These are phyloP conservation scores for Drosophila truncata DNA, from an alignment of 1,140 invertebrate genomes.

Conservation along the genomic window DNA sequence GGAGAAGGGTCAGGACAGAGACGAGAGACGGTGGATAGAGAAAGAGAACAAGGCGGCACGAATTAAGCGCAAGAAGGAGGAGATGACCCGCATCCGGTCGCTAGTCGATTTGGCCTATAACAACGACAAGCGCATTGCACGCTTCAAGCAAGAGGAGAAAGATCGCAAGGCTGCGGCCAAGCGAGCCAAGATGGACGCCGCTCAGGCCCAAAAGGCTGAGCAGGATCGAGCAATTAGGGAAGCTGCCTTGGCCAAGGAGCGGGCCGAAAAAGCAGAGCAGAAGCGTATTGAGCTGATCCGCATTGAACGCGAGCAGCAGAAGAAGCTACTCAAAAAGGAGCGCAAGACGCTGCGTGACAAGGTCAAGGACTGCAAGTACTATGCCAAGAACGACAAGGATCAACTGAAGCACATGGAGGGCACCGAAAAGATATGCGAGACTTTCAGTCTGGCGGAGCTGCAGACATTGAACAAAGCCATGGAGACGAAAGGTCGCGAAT, in stretches of 20 bases:
- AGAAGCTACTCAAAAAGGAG: constrained; percentile 94
- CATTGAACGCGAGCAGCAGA: constrained; percentile 94
- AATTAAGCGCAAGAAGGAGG: constrained; percentile 97
- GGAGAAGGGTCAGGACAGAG: constrained; percentile 97
- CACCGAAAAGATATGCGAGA: constrained; percentile 95
- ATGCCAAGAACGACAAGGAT: constrained; percentile 90
- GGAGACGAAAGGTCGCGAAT: constrained; percentile 87
- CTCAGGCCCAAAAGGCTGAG: constrained; percentile 92
- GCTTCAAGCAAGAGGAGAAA: constrained; percentile 97
- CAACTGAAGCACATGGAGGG: constrained; percentile 94
- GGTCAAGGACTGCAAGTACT: constrained; percentile 96
- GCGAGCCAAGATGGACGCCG: constrained; percentile 95
- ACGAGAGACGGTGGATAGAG: constrained; percentile 98
- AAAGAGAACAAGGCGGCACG: constrained; percentile 98
- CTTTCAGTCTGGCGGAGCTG: constrained; percentile 90
- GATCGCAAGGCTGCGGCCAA: constrained; percentile 95
- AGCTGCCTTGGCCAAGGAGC: constrained; percentile 92
- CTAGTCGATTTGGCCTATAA: constrained; percentile 97
- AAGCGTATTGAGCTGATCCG: constrained; percentile 92
- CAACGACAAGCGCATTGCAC: constrained; percentile 95
- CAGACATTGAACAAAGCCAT: constrained; percentile 92
- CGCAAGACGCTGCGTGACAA: constrained; percentile 93
- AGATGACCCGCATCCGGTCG: constrained; percentile 95
- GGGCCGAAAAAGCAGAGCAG: constrained; percentile 92
- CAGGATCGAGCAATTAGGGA: constrained; percentile 91